Base-by-base conservation (phyloP, 2,888 invertebrate species). In the Autographa pulchrina region DNA sequence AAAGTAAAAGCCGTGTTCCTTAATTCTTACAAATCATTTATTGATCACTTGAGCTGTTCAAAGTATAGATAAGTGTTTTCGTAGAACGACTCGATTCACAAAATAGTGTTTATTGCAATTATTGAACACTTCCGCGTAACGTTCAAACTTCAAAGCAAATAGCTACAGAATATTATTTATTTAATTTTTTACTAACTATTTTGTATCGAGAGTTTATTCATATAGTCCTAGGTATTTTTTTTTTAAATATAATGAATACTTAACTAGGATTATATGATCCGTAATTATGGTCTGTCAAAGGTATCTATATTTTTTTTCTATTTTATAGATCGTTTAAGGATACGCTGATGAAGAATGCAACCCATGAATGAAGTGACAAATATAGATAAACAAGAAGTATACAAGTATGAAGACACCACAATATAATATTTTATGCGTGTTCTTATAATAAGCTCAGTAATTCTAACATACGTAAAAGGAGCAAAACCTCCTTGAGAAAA, bases 1-100 rank as follows among this genome's bases (percentile, higher is more conserved):
- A 86, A 87, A 88, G 87, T 85, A 83, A 85, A 85, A 87, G 82
- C 80, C 81, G 73, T 74, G 73, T 77, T 78, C 76, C 72, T 79
- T 69, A 62, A 68, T 70, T 77, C 67, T 68, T 81, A 68, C 43
- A 70, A 64, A 75, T 65, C 70, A 65, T 60, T 80, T 75, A 74
- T 69, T 70, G 74, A 74, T 74, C 62, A 58, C 56, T 68, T 71
- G 61, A 54, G 13, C 48, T 38, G 65, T 64, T 4, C 43, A 54
- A 58, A 41, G 71, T 62, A n/a, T 20, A n/a, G 18, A 65, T n/a
- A 59, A 25, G 9, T 48, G 56, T 65, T 68, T 75, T 75, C 20
- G n/a, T 41, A n/a, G 18, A 60, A 65, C 38, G 6, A 18, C 5
- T 14, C 52, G 25, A 43, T 56, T 25, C 43, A 14, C 43, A 52